Base-by-base conservation (phyloP, 1,140 invertebrate species). In the Ectropis grisescens region DNA sequence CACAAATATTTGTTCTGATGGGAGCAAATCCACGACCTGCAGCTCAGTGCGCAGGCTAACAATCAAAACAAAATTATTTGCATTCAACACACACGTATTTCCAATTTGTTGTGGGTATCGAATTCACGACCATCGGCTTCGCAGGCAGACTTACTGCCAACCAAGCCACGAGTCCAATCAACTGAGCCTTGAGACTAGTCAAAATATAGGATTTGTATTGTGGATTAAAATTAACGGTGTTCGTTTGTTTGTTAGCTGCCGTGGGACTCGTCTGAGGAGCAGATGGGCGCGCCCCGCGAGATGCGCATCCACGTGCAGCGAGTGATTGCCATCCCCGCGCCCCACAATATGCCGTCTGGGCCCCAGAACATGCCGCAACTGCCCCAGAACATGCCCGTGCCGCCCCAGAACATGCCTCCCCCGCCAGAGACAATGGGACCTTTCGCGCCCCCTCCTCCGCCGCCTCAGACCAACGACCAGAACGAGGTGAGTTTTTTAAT, bases 231-330 rank as follows among this genome's bases (percentile, higher is more conserved):
- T n/a, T n/a, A n/a, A n/a, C n/a, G n/a, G n/a, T n/a, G n/a, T n/a
- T 19, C 8, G 8, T 19, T 19, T 19, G 16, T 19, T 19, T 28
- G 23, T 10, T 29, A 80, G 69, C 64, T 78, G 65, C 72, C 75
- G 44, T 81, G 75, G 75, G 75, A 81, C 11, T 74, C 67, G 1
- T 81, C 75, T 0, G 72, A 78, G 36, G 75, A 81, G 43, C 68
- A 74, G 47, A 64, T 66, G 58, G 53, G 37, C 4, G 49, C 40
- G 4, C 75, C 80, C 8, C 65, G 76, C 13, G 75, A 83, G 54
- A 81, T 83, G 64, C 68, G 82, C 35, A 82, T 83, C 47, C 82
- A 83, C 41, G 80, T 83, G 0, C 82, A 83, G 41, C 61, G 82
- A 8, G 71, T 83, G 40, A 65, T 81, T 43, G 67, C 72, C 33